Base-by-base conservation (phyloP, 2,797 vertebrate species). In the Thaleichthys pacificus region DNA sequence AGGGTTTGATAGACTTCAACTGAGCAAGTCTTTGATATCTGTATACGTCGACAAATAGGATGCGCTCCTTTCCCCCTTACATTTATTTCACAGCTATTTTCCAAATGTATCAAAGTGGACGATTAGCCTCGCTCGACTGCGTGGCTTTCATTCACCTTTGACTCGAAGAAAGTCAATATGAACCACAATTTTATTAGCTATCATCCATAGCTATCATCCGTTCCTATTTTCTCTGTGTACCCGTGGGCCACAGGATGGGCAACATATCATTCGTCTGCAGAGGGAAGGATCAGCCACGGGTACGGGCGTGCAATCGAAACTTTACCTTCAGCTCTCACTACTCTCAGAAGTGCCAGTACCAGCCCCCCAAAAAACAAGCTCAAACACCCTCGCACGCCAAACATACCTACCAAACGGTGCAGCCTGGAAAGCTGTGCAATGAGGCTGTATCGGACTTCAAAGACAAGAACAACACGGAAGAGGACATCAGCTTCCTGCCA, bases 111-210 rank as follows among this genome's bases (percentile, higher is more conserved):
- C 67, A 71, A 68, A 71, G 38, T 47, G 26, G 21, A 30, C 1
- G 3, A 78, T 82, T 70, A 79, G 75, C 58, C 72, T 65, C 6
- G 57, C 71, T 75, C 32, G 0, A 26, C 63, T 77, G 76, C 80
- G 70, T 47, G 35, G 70, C 81, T 73, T 35, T 69, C 70, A 24
- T 30, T 56, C 67, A 74, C 64, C 58, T 72, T 66, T 69, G 72
- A 77, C 60, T 49, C 68, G 28, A 66, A 68, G 47, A 67, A 68
- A 71, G 69, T 28, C 57, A 17, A 68, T 67, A 67, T 24, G 30
- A 35, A 62, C n/a, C 54, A 17, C 51, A 17, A 28, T 49, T 12
- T 70, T 66, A 61, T 58, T 61, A 28, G n/a, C 21, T 9, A 35
- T 22, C 67, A 62, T 78, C 80, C 75, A 61, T 71, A 56, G 61